Conservation (phyloP, 2,888 invertebrate genomes). For the Criorhina ranunculi region DNA sequence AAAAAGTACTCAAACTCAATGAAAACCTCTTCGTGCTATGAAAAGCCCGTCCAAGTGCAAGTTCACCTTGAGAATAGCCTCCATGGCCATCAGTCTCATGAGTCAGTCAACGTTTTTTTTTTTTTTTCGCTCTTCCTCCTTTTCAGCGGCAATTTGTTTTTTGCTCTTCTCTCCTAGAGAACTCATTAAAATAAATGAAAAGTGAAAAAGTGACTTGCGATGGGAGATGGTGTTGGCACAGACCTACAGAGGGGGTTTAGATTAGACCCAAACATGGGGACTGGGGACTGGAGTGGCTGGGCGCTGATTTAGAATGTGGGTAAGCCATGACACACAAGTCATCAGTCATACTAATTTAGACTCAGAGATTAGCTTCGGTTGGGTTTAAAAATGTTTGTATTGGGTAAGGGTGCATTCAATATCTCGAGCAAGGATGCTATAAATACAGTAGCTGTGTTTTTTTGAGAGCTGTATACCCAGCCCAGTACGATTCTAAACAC, state of each 20-base stretch:
- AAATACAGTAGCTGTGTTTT: no score
- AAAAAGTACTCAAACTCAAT: slow-evolving; percentile 28
- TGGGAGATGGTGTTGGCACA: background rate
- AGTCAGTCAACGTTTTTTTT: slow-evolving; percentile 44
- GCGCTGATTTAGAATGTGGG: background rate
- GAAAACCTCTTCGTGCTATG: slow-evolving; percentile 34
- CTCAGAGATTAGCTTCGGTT: background rate
- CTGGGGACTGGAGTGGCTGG: slow-evolving; percentile 1
- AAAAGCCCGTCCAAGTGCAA: slow-evolving; percentile 58
- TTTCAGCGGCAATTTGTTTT: slow-evolving; percentile 23
- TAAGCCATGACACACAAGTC: slow-evolving; percentile 9
- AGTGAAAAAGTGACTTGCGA: slow-evolving; percentile 41
- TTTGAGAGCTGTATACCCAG: no score
- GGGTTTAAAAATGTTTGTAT: background rate
- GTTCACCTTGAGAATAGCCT: slow-evolving; percentile 71
- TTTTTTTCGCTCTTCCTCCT: slow-evolving; percentile 13
- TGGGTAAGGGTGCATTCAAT: background rate
- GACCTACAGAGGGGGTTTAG: background rate
- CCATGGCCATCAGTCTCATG: slow-evolving; percentile 63
- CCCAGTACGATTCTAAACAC: no score
- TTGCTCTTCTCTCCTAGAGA: slow-evolving; percentile 38
- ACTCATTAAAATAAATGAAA: slow-evolving; percentile 72
- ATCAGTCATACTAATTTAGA: slow-evolving; percentile 15
- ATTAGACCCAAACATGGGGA: slow-evolving; percentile 13
- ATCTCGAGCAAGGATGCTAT: background rate